Percentiles rank a stretch among this genome's conserved stretches.
Conservation (phyloP, 1,140 invertebrate genomes). For the Trichogramma pretiosum region DNA sequence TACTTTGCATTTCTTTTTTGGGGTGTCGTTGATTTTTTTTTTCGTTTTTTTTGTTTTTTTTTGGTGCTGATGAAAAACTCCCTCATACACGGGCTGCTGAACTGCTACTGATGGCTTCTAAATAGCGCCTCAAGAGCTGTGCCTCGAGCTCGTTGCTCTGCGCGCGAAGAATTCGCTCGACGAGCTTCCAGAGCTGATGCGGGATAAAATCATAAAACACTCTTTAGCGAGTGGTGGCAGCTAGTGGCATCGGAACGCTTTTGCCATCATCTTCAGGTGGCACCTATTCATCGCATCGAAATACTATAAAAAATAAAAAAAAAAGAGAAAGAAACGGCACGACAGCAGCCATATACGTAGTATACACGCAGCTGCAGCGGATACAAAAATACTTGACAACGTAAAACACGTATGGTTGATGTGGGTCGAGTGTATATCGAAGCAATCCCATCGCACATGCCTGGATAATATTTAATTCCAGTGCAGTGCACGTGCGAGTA, state of each 20-base stretch:
- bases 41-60: slow-evolving; percentile 20
- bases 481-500: not conserved
- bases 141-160: slow-evolving; percentile 27
- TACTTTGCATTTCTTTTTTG: not conserved
- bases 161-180: slow-evolving; percentile 18
- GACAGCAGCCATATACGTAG: not conserved
- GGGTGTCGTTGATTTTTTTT: slow-evolving; percentile 7
- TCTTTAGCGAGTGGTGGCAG: no score
- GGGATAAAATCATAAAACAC: no score
- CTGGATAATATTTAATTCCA: no score
- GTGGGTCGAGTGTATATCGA: slow-evolving; percentile 4
- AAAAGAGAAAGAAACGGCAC: not conserved
- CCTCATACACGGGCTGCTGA: no score
- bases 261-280: no score
- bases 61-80: no score
- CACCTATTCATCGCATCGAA: not conserved
- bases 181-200: not conserved
- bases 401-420: not conserved
- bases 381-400: no score
- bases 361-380: not conserved
- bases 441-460: no score
- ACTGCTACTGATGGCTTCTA: no score
- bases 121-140: no score
- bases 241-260: not conserved
- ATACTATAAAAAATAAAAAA: not conserved